Evolutionary conservation across 1,140 invertebrate species (phyloP), one percentile per base, ranked within the genome.

Genomic region (Anastrepha ludens): DNA sequence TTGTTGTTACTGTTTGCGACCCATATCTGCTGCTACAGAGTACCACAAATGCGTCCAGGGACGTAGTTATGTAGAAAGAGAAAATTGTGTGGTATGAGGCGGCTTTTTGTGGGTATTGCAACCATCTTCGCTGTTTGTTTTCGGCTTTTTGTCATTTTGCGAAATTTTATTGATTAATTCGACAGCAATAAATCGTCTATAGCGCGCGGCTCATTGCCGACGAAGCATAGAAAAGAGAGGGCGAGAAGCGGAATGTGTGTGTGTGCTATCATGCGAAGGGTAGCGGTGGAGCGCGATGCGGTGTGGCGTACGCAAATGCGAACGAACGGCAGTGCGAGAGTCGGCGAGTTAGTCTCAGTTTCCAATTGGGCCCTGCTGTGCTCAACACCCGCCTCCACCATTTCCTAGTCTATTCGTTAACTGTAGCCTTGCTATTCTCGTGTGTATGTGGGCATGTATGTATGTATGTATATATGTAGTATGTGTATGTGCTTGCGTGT

Each of bases 101-200:
- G 11, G 39, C 39, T 13, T 67, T 67, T 67, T 29, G 64, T 67
- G 3, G 1, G 11, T 67, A 20, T 67, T 20, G 29, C 29, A 65
- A n/a, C 20, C 20, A 20, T 39, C n/a, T 6, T 78, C 15, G 2
- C 3, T 58, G 47, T 7, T 39, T 58, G 50, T 59, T 58, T 60
- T 85, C 47, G 47, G 39, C 17, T 59, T 86, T 86, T 86, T 86
- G 85, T 86, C 85, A 86, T 86, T 62, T 86, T 60, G 58, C 85
- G 85, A 86, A 86, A 86, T 86, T 59, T 86, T 86, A 86, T 86
- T 86, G 85, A 86, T 86, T 86, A 86, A 86, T 86, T 86, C 67
- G 15, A 86, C 55, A 86, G 58, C 47, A 29, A 74, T 81, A 81
- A 55, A 55, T 50, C 47, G 41, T 4, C 17, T 13, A n/a, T 17